phyloP scores from a whole-genome alignment of 2,113 vertebrate species.

The Labeo rohita region DNA sequence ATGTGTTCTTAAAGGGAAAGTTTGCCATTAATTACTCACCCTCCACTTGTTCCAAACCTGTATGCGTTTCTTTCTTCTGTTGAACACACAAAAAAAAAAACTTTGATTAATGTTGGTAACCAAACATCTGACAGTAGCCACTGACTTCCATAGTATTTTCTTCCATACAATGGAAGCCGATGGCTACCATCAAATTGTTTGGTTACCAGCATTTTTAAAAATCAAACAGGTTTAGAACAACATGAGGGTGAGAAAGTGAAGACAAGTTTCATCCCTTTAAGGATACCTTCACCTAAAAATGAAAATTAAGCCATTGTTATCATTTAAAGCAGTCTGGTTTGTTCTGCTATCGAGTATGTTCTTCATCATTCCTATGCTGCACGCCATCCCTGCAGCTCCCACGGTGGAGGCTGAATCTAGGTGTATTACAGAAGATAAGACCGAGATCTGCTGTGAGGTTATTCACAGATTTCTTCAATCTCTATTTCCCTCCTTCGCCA shows the following conservation, averaged over 20 bases:
- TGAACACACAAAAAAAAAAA: no score
- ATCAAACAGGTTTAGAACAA: neutral
- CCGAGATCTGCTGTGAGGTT: neutral
- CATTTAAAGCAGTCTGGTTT: neutral
- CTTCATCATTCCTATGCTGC: neutral
- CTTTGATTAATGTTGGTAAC: no score
- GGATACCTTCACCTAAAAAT: neutral
- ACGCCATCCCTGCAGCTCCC: neutral
- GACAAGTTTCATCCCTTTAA: no score
- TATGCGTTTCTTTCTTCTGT: no score
- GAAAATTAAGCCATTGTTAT: neutral
- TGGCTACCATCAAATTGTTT: neutral
- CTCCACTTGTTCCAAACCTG: no score
- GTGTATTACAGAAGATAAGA: conserved; percentile 4
- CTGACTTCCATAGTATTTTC: neutral
- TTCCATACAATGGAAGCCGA: neutral
- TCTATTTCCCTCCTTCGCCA: conserved; percentile 18
- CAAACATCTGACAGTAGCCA: no score
- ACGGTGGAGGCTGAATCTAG: neutral
- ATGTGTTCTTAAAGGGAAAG: neutral
- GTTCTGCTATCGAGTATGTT: neutral
- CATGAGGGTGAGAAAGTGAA: neutral
- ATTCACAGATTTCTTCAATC: conserved; percentile 28
- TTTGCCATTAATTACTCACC: no score
- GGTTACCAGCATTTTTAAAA: neutral